Conservation (phyloP, 2,113 vertebrate genomes). For the Nesoenas mayeri region DNA sequence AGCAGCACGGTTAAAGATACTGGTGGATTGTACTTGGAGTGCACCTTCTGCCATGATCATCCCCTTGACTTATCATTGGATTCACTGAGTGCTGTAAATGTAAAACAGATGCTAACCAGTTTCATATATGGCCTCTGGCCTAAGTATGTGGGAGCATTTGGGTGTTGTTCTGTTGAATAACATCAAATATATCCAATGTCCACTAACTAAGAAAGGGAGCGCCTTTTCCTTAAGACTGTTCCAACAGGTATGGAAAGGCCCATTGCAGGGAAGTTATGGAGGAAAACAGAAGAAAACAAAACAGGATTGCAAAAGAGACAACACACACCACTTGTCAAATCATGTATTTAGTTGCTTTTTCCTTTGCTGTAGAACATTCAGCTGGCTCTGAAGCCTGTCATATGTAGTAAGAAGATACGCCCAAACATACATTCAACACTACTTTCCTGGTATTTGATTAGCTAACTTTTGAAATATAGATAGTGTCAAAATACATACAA, state of each 20-base stretch:
- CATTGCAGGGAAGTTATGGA: background rate
- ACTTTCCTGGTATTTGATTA: background rate
- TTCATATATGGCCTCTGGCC: background rate
- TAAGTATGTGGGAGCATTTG: background rate
- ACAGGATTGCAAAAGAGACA: background rate
- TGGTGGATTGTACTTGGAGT: background rate
- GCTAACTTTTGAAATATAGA: background rate
- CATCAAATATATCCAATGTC: background rate
- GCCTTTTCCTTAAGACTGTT: background rate
- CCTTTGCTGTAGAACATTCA: background rate
- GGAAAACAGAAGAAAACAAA: background rate
- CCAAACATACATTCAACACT: background rate
- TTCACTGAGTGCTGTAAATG: background rate
- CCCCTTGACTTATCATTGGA: background rate
- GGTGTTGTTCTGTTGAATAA: background rate
- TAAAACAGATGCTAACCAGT: background rate
- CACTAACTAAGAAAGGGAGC: background rate
- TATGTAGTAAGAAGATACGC: background rate
- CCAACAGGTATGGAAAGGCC: background rate
- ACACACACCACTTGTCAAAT: background rate
- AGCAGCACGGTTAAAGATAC: too few species aligned
- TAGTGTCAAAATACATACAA: background rate
- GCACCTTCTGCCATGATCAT: rapidly evolving
- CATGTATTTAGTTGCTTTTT: background rate
- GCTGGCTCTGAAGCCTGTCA: background rate